Conservation (phyloP, 2,113 vertebrate species). For the Chaetodon trifascialis region DNA sequence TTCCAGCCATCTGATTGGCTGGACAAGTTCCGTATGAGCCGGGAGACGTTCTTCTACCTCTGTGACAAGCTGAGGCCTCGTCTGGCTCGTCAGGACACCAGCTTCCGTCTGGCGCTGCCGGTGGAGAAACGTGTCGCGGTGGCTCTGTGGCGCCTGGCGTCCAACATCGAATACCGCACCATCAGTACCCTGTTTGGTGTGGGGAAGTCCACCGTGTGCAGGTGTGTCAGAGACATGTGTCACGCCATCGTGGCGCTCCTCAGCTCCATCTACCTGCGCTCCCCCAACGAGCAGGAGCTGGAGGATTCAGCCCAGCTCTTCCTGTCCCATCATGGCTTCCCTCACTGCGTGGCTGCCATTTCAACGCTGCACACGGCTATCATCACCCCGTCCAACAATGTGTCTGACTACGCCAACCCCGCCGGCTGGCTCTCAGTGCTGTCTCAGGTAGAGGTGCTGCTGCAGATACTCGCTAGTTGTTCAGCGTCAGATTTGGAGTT, state of each 20-base stretch:
- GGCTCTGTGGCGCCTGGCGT: constrained; percentile 85
- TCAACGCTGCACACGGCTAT: constrained; percentile 86
- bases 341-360: constrained; percentile 83
- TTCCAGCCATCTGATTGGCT: constrained; percentile 86
- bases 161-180: constrained; percentile 85
- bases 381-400: constrained; percentile 83
- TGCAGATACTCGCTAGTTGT: background rate
- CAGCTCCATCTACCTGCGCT: constrained; percentile 77
- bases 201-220: constrained; percentile 84
- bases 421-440: constrained; percentile 85
- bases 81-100: constrained; percentile 84
- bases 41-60: constrained; percentile 84
- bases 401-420: constrained; percentile 82
- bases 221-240: constrained; percentile 86
- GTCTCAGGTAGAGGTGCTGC: constrained; percentile 71
- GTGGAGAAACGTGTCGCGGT: constrained; percentile 87
- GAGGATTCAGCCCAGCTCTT: constrained; percentile 78
- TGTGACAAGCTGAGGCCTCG: constrained; percentile 83
- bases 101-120: constrained; percentile 82
- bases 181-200: constrained; percentile 85
- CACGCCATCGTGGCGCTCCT: constrained; percentile 85
- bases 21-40: constrained; percentile 86
- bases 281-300: constrained; percentile 77
- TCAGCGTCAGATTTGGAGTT: background rate
- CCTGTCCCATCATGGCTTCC: constrained; percentile 79